Conservation (phyloP, 2,113 vertebrate genomes). For the Tupaia tana region DNA sequence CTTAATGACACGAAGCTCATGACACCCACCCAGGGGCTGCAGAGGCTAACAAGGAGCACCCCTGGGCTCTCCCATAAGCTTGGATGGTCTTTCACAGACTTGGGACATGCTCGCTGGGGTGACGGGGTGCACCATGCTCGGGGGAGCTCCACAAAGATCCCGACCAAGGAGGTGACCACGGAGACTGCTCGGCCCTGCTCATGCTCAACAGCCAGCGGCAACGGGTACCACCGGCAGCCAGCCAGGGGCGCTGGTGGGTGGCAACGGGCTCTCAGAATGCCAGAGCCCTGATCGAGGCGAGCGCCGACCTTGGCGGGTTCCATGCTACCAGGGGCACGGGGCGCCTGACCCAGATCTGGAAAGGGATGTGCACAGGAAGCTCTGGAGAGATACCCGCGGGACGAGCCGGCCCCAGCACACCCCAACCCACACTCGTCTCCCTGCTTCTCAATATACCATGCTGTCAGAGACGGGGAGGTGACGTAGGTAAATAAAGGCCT, state of each 20-base stretch:
- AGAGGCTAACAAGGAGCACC: rapidly evolving
- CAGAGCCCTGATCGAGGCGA: rapidly evolving
- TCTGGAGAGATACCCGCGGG: neutral
- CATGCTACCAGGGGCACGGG: rapidly evolving
- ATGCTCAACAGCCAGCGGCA: neutral
- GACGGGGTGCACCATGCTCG: neutral
- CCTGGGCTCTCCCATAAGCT: neutral
- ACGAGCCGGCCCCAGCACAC: rapidly evolving
- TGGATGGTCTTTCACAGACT: neutral
- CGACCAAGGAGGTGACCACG: neutral
- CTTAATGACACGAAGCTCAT: neutral
- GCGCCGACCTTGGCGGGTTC: neutral
- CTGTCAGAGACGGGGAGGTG: neutral
- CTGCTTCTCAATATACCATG: neutral
- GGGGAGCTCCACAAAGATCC: neutral
- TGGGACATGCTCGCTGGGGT: neutral
- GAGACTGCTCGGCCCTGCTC: neutral
- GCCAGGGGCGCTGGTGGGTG: rapidly evolving
- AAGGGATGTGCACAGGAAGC: rapidly evolving
- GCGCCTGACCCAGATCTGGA: neutral
- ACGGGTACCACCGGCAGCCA: rapidly evolving
- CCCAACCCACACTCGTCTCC: neutral
- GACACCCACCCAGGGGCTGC: neutral
- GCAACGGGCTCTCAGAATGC: neutral
- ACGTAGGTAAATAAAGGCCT: rapidly evolving